Percentiles rank a stretch among this genome's conserved stretches.
Conservation (phyloP, 2,888 invertebrate species). For the Latheticus oryzae region DNA sequence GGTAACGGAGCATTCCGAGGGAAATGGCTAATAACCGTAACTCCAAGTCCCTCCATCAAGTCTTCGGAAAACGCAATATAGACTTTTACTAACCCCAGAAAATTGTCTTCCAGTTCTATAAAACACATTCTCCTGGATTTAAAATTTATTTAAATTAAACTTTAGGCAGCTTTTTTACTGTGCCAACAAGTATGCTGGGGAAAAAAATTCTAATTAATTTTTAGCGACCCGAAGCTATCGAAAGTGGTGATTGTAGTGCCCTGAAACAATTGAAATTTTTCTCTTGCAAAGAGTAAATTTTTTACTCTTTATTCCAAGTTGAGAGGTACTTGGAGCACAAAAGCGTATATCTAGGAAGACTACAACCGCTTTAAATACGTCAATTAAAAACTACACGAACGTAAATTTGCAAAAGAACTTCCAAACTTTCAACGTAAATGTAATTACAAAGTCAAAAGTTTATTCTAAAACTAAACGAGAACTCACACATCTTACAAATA, state of each 20-base stretch:
- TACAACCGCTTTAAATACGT: slow-evolving; percentile 39
- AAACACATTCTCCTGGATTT: slow-evolving; percentile 55
- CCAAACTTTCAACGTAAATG: slow-evolving; percentile 36
- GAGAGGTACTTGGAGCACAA: slow-evolving; percentile 23
- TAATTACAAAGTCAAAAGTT: slow-evolving; percentile 34
- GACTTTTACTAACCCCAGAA: slow-evolving; percentile 76
- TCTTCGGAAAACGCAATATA: slow-evolving; percentile 74
- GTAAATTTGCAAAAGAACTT: slow-evolving; percentile 32
- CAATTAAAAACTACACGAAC: slow-evolving; percentile 40
- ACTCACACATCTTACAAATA: slow-evolving; percentile 1
- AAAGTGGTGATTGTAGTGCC: neutral
- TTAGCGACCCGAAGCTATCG: no score
- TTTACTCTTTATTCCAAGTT: no score
- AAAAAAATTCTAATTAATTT: slow-evolving; percentile 29
- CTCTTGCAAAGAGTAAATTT: no score
- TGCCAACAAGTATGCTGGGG: slow-evolving; percentile 35
- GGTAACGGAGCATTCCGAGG: slow-evolving; percentile 65
- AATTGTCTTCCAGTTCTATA: slow-evolving; percentile 74
- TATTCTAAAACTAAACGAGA: slow-evolving; percentile 15
- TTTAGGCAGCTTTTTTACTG: slow-evolving; percentile 25
- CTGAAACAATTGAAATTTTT: slow-evolving; percentile 15
- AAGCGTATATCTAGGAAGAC: slow-evolving; percentile 32
- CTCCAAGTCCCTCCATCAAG: slow-evolving; percentile 73
- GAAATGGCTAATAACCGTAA: slow-evolving; percentile 77
- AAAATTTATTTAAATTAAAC: slow-evolving; percentile 42